A percentile compares a stretch with the other conserved stretches of the same genome.
These are phyloP conservation scores for Amphiura filiformis DNA, from an alignment of 35 echinoderm and acorn worm species.

Conservation along the genomic window DNA sequence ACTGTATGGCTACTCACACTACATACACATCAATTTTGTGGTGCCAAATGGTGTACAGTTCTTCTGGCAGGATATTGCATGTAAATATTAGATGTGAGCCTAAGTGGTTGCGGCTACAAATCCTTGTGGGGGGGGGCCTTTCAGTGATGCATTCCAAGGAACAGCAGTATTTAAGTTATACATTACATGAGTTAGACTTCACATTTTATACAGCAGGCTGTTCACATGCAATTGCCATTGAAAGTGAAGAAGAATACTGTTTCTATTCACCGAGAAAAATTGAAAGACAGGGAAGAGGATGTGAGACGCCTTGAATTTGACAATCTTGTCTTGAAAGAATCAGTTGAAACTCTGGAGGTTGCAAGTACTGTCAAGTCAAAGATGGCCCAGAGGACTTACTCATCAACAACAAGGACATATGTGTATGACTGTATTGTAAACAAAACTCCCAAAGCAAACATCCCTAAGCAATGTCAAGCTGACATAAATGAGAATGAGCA, in stretches of 20 bases:
- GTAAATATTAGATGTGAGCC: conserved; percentile 16
- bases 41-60: not conserved
- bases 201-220: too few relatives aligned
- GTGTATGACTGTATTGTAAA: conserved; percentile 57
- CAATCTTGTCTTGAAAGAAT: conserved; percentile 39
- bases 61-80: conserved; percentile 9
- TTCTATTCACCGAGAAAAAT: not conserved
- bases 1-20: conserved; percentile 17
- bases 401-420: conserved; percentile 37
- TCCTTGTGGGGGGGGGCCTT: too few relatives aligned
- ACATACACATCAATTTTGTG: conserved; percentile 4
- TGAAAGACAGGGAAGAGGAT: conserved; percentile 52
- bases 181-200: too few relatives aligned
- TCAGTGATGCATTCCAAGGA: too few relatives aligned
- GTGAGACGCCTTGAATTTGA: conserved; percentile 46
- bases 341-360: conserved; percentile 50
- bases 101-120: too few relatives aligned
- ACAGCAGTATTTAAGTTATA: too few relatives aligned
- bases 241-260: conserved; percentile 11
- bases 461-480: too few relatives aligned
- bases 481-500: too few relatives aligned
- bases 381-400: conserved; percentile 37
- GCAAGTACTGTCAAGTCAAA: conserved; percentile 30
- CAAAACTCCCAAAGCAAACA: conserved; percentile 51
- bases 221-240: too few relatives aligned